Evolutionary conservation across 2,888 invertebrate genomes (phyloP).

Genomic region (Agonum fuliginosum): DNA sequence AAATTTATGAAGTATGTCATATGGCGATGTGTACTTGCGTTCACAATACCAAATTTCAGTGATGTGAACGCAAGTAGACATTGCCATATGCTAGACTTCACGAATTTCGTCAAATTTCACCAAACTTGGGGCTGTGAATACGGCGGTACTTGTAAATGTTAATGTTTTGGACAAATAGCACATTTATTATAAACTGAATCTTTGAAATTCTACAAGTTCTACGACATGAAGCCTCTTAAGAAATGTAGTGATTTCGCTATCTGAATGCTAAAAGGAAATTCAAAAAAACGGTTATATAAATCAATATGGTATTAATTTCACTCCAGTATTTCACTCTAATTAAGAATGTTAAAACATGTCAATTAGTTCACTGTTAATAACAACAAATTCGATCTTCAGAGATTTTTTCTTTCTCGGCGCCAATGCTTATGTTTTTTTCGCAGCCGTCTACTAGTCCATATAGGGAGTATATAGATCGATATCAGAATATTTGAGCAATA

Average conservation of each 20-base stretch:
- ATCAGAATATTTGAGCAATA: slow-evolving; percentile 28
- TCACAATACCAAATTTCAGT: no score
- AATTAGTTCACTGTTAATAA: neutral
- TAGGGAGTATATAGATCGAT: slow-evolving; percentile 18
- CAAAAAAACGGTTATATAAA: neutral
- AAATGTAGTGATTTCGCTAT: neutral
- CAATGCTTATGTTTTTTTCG: slow-evolving; percentile 10
- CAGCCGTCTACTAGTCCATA: slow-evolving; percentile 5
- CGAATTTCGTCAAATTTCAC: no score
- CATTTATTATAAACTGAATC: no score
- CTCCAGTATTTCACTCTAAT: neutral
- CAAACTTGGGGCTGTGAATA: no score
- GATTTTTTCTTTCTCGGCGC: neutral
- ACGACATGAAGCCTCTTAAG: no score
- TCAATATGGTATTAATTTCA: neutral
- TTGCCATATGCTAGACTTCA: no score
- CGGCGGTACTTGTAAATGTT: no score
- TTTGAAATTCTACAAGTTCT: no score
- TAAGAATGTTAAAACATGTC: neutral
- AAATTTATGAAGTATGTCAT: no score
- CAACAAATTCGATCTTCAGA: neutral
- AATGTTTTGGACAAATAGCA: no score
- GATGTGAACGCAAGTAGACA: no score
- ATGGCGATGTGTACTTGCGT: no score
- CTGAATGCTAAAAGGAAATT: neutral